Evolutionary conservation across 1,140 invertebrate species (phyloP).

Genomic region (Choristoneura fumiferana): DNA sequence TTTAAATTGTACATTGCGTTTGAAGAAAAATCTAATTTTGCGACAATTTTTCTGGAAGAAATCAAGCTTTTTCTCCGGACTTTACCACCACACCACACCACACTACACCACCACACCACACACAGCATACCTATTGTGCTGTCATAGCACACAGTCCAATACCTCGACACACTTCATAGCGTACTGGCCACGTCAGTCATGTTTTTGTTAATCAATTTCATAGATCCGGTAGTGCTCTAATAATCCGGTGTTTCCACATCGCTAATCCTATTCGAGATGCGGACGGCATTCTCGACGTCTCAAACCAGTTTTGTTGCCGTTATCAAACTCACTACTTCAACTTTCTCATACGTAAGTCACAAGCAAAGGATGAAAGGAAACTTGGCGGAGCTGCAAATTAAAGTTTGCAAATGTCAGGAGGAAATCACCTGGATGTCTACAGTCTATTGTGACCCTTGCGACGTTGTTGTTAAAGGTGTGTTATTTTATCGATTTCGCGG

Average conservation of each 20-base stretch:
- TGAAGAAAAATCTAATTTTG: too few species aligned
- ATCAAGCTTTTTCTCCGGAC: too few species aligned
- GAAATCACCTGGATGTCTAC: neutral
- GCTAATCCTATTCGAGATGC: conserved; percentile 39
- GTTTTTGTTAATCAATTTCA: conserved; percentile 23
- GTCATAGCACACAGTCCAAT: too few species aligned
- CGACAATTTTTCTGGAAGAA: too few species aligned
- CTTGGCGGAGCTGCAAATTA: neutral
- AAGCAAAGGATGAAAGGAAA: neutral
- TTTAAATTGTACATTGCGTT: too few species aligned
- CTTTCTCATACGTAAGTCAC: neutral
- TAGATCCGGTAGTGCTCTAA: conserved; percentile 22
- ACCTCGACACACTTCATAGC: too few species aligned
- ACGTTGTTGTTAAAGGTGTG: neutral
- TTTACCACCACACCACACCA: too few species aligned
- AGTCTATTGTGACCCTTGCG: conserved; percentile 1
- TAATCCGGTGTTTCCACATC: conserved; percentile 39
- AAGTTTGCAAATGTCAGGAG: conserved; percentile 10
- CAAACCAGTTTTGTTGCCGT: conserved; percentile 14
- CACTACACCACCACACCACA: too few species aligned
- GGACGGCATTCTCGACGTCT: conserved; percentile 26
- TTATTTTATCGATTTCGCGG: neutral
- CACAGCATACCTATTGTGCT: too few species aligned
- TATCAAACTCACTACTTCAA: neutral
- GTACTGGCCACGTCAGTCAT: neutral